Base-by-base conservation (phyloP, 2,797 vertebrate species). In the Pseudopleuronectes americanus region DNA sequence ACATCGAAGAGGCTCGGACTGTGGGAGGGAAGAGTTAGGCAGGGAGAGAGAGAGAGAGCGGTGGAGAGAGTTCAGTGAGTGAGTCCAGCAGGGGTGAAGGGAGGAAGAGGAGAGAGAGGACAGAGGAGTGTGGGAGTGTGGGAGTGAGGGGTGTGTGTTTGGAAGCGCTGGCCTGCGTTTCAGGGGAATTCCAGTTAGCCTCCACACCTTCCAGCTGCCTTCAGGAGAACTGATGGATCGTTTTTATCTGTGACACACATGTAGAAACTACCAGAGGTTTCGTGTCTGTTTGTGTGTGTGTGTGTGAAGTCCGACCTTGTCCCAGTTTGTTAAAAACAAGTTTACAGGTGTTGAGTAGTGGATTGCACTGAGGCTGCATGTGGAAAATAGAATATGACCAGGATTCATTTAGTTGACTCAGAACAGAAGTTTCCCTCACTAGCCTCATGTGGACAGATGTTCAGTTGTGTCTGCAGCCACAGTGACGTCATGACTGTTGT, bases 131-230 rank as follows among this genome's bases (percentile, higher is more conserved):
- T 56, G 61, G 65, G 55, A 69, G 66, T 58, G 81, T 53, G 59
- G 81, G 86, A 84, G 84, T 70, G 57, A 56, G 68, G 55, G 57
- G 52, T 64, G 81, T 61, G 75, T 59, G 76, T 59, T 57, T 49
- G 70, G 79, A 76, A 67, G 76, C 14, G 1, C 64, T 59, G 74
- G 71, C 8, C 69, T 54, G 59, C 22, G 45, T 91, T 93, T 90
- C 75, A 52, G 81, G 90, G 90, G 86, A 92, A 91, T 93, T 93
- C 86, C 90, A 87, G 62, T 62, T 43, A 75, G 64, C 69, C 79
- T 63, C 60, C 64, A 45, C 80, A 86, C 79, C 81, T 77, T 73
- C 77, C 77, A 79, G 59, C 74, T 68, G 49, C 74, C 76, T 73
- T 80, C 82, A 84, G 88, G 90, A 87, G 63, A 83, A 77, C 47